Conservation (phyloP, 2,113 vertebrate species). For the Pituophis catenifer region DNA sequence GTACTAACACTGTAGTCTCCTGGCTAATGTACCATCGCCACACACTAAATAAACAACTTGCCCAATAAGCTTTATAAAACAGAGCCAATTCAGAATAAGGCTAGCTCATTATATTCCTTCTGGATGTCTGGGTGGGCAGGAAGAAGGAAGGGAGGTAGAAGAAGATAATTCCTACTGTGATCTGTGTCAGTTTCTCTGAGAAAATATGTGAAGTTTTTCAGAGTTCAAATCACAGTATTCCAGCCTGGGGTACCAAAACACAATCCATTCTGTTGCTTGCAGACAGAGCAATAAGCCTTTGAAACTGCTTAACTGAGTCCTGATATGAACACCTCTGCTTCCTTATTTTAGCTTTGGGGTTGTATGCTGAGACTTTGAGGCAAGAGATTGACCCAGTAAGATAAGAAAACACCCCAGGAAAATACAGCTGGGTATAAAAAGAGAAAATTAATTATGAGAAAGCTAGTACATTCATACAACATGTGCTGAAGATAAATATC, state of each 20-base stretch:
- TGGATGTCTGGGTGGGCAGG: not conserved
- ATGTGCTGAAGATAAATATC: not conserved
- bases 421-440: conserved; percentile 33
- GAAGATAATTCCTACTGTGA: not conserved
- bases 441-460: conserved; percentile 25
- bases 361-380: not conserved
- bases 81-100: not conserved
- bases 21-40: not conserved
- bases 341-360: conserved; percentile 14
- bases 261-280: not conserved
- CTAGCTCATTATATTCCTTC: not conserved
- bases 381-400: conserved; percentile 31
- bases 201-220: not conserved
- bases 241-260: not conserved
- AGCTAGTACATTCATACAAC: not conserved
- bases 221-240: not conserved
- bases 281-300: not conserved
- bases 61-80: not conserved
- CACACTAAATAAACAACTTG: not conserved
- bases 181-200: not conserved
- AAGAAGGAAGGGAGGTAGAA: not conserved
- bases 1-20: not conserved
- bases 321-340: not conserved
- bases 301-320: not conserved
- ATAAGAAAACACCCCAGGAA: conserved; percentile 27